Base-by-base conservation (phyloP, 2,888 invertebrate genomes). In the Clanis bilineata region DNA sequence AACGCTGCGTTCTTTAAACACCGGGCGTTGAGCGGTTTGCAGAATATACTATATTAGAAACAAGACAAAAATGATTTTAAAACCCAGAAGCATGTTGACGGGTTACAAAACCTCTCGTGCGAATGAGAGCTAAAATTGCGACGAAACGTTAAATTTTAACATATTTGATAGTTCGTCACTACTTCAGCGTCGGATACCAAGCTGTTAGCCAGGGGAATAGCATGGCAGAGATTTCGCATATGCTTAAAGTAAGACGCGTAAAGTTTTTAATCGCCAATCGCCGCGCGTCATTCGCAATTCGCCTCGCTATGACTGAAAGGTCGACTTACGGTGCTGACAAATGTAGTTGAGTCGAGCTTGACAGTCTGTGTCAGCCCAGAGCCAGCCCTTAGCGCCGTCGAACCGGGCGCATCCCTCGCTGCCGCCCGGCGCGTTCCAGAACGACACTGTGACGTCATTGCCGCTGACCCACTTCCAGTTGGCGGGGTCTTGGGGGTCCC, bases 301-400 rank as follows among this genome's bases (percentile, higher is more conserved):
- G 28, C 10, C 7, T 47, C 25, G 7, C 2, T 15, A 32, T 10
- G 9, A 51, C 25, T 6, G 6, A 64, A 67, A 76, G 74, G 62
- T 61, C 18, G 63, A 95, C 96, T 95, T 93, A 97, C 97, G 96
- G 88, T 98, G 97, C 87, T 98, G 98, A 82, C 98, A 98, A 67
- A 98, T 98, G 88, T 96, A 98, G 88, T 98, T 97, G 67, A 97
- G 92, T 70, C 95, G 94, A 57, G 96, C 94, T 64, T 95, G 94
- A 85, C 98, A 98, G 79, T 97, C 96, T 22, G 97, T 97, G 80
- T 97, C 97, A 0, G 97, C 97, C 98, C 98, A 98, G 0, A 98
- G 93, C 98, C 98, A 98, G 25, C 98, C 98, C 82, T 97, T 97
- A 74, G 97, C 96, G 63, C 98, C 98, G 81, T 98, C 98, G 85